Conservation (phyloP, 2,113 vertebrate species). For the Periophthalmus modestus region DNA sequence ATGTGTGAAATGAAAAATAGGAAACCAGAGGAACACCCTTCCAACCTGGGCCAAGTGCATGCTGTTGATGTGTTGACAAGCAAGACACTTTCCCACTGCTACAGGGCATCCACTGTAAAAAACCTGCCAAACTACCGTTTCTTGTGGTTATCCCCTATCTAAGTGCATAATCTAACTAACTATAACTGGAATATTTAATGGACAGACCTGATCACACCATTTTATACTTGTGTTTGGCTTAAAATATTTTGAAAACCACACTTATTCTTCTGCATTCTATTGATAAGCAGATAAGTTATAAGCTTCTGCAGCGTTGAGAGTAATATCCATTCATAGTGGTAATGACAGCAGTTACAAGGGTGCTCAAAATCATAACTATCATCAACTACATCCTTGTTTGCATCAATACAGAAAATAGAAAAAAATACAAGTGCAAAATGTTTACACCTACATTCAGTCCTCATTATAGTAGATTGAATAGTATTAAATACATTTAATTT, state of each 20-base stretch:
- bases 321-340: slow-evolving; percentile 2
- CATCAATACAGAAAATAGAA: no score
- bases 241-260: neutral
- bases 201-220: no score
- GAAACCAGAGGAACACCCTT: neutral
- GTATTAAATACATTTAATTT: neutral
- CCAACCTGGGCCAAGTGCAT: neutral
- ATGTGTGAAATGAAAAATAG: slow-evolving; percentile 16
- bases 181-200: neutral
- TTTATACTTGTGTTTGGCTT: neutral
- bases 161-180: neutral
- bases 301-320: neutral
- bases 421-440: neutral
- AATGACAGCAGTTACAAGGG: neutral
- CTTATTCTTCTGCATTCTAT: neutral
- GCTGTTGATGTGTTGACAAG: neutral
- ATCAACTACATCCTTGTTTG: neutral
- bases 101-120: no score
- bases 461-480: neutral
- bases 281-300: neutral
- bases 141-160: no score
- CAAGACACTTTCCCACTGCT: neutral
- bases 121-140: neutral
- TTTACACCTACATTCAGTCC: neutral
- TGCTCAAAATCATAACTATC: neutral